Evolutionary conservation across 2,797 vertebrate genomes (phyloP), one percentile per base, ranked within the genome.

Genomic region (Channallabes apus): DNA sequence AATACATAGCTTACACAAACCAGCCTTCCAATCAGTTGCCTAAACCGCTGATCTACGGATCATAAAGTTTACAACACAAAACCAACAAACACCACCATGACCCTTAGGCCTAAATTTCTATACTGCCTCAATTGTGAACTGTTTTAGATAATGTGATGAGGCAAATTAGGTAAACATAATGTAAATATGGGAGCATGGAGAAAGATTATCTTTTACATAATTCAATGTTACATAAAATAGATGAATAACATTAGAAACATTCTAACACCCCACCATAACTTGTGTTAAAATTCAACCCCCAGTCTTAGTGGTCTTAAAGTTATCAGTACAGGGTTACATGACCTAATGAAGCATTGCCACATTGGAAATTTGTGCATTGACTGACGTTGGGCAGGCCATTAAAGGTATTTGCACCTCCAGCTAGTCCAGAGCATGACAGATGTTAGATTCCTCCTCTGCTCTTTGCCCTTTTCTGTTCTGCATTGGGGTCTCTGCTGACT

Each of bases 261-360:
- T 41, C 2, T 79, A 22, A n/a, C 27, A 29, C 56, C 41, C 32
- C 29, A 17, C 20, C 41, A 78, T 62, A 79, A 24, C 32, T 41
- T 54, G 6, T 12, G 54, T 32, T 58, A 22, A 76, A 29, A 18
- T 7, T 20, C 54, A 76, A 12, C 27, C 8, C 4, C 58, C 27
- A 76, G 27, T 11, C 24, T 79, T n/a, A 62, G 58, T 92, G 86
- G 92, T 92, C 92, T 91, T 87, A 88, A 58, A 91, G 88, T 90
- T 86, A 90, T 91, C 80, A 91, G 90, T 92, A 91, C 92, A 93
- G 91, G 92, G 92, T 93, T 92, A 92, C 93, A 94, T 94, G 94
- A 94, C 92, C 92, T 94, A 94, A 94, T 94, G 94, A 94, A 94
- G 93, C 93, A 93, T 92, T 94, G 93, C 94, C 94, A 62, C 93